Evolutionary conservation across 2,888 invertebrate genomes (phyloP).

Genomic region (Mayetiola destructor): DNA sequence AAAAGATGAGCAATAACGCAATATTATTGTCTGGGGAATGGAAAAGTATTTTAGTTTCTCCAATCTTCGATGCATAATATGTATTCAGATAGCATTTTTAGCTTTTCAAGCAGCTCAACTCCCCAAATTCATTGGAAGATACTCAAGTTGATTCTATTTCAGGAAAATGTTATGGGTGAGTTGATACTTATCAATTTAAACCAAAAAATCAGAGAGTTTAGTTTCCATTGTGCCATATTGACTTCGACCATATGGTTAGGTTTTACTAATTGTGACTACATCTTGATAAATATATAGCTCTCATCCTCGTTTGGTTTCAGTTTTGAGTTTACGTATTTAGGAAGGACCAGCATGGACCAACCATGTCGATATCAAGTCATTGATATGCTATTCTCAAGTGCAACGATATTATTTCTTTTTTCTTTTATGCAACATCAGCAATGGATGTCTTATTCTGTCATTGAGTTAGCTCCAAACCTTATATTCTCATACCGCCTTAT

Average conservation of each 20-base stretch:
- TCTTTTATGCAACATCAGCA: too few species aligned
- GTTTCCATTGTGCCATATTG: too few species aligned
- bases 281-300: too few species aligned
- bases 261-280: too few species aligned
- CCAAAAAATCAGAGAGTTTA: too few species aligned
- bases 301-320: neutral
- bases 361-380: neutral
- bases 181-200: neutral
- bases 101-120: too few species aligned
- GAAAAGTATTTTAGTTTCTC: conserved; percentile 9
- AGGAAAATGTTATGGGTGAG: neutral
- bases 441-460: neutral
- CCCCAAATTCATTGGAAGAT: neutral
- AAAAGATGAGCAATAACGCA: conserved; percentile 14
- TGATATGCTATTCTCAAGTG: conserved; percentile 5
- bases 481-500: neutral
- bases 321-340: neutral
- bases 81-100: too few species aligned
- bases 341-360: too few species aligned
- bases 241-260: too few species aligned
- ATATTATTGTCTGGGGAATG: conserved; percentile 15
- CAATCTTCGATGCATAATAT: too few species aligned
- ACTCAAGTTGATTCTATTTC: neutral
- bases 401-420: conserved; percentile 7
- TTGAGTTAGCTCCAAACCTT: neutral